Evolutionary conservation across 2,113 vertebrate species (phyloP).

Genomic region (Oophaga pumilio): DNA sequence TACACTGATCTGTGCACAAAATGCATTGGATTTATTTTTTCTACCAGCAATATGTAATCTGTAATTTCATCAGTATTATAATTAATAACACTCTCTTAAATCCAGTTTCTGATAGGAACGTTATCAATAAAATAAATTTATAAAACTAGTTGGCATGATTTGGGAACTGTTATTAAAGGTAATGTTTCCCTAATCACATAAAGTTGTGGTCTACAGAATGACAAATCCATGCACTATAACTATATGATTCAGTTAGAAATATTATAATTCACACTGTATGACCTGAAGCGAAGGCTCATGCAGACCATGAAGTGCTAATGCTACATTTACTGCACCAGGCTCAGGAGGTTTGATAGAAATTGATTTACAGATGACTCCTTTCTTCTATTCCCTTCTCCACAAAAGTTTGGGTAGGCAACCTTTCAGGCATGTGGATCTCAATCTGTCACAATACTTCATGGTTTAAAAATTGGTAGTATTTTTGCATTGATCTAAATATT

Average conservation of each 20-base stretch:
- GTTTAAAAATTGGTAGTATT: neutral
- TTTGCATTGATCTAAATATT: too few species aligned
- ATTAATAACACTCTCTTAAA: neutral
- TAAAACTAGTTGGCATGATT: neutral
- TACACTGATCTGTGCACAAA: neutral
- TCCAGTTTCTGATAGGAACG: neutral
- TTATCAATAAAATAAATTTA: slow-evolving; percentile 23
- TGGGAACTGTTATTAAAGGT: neutral
- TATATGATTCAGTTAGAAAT: neutral
- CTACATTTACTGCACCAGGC: neutral
- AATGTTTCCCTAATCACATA: neutral
- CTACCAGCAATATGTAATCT: neutral
- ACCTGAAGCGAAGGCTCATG: neutral
- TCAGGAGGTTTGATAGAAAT: neutral
- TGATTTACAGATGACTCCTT: neutral
- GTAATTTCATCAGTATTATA: slow-evolving; percentile 28
- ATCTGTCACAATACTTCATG: neutral
- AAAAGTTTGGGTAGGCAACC: neutral
- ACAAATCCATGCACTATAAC: neutral
- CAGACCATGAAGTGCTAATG: neutral
- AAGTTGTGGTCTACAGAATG: neutral
- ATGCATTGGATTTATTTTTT: neutral
- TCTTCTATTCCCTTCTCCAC: neutral
- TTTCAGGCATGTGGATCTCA: neutral
- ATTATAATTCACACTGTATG: neutral